Percentiles rank a stretch among this genome's conserved stretches.
phyloP scores from a whole-genome alignment of 2,888 invertebrate species.

The Andrena camellia region DNA sequence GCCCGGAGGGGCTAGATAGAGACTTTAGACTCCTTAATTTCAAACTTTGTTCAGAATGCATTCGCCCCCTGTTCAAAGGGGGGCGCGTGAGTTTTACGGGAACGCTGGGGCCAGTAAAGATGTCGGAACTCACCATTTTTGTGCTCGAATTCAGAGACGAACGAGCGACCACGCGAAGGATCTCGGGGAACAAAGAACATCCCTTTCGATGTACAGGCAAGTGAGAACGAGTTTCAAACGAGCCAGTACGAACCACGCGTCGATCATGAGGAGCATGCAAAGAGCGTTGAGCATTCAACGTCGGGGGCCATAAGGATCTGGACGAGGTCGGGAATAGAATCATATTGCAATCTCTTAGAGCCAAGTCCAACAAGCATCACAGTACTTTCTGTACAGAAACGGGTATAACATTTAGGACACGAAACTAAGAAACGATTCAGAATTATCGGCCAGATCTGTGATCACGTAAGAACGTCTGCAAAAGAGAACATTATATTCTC shows the following conservation, averaged over 20 bases:
- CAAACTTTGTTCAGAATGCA: neutral
- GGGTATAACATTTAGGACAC: neutral
- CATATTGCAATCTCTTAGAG: slow-evolving; percentile 6
- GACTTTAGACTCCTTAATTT: neutral
- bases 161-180: slow-evolving; percentile 66
- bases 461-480: slow-evolving; percentile 18
- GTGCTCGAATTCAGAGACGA: slow-evolving; percentile 68
- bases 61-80: neutral
- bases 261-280: slow-evolving; percentile 77
- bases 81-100: neutral
- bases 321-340: neutral
- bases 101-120: neutral
- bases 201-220: slow-evolving; percentile 71
- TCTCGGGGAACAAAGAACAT: slow-evolving; percentile 68
- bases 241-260: slow-evolving; percentile 72
- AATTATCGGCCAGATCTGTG: slow-evolving; percentile 23
- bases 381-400: neutral
- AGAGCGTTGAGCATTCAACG: slow-evolving; percentile 73
- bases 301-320: slow-evolving; percentile 62
- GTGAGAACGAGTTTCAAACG: slow-evolving; percentile 75
- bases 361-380: neutral
- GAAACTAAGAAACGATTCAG: slow-evolving; percentile 4
- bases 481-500: neutral
- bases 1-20: neutral
- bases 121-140: slow-evolving; percentile 55